Evolutionary conservation across 53 echinoderm and acorn worm genomes (phyloP).

Genomic region (Echinarachnius parma): DNA sequence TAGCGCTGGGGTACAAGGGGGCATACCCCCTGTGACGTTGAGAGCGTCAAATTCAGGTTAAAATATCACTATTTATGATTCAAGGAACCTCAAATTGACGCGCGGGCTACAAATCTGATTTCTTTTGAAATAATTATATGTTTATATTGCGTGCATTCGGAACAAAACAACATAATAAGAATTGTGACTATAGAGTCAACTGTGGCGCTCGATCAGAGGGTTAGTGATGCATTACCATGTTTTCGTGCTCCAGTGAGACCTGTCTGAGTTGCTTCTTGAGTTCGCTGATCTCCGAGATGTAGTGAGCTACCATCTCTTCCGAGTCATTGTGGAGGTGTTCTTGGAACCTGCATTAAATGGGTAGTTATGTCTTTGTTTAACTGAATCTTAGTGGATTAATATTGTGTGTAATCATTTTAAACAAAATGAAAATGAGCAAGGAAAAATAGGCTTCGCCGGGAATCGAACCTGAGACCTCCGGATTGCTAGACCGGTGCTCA

Average conservation of each 20-base stretch:
- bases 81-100: too few species aligned
- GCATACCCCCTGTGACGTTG: too few species aligned
- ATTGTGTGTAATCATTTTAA: too few species aligned
- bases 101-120: background rate
- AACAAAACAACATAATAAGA: background rate
- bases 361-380: too few species aligned
- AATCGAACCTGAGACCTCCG: too few species aligned
- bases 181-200: background rate
- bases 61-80: too few species aligned
- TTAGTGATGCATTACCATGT: slow-evolving; percentile 1
- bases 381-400: too few species aligned
- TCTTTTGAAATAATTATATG: background rate
- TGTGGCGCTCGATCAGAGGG: background rate
- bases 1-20: too few species aligned
- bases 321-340: slow-evolving; percentile 10
- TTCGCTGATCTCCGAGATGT: slow-evolving; percentile 29
- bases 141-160: background rate
- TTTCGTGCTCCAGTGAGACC: slow-evolving; percentile 11
- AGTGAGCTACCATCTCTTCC: slow-evolving; percentile 19
- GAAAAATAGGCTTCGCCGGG: too few species aligned
- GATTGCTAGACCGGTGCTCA: too few species aligned
- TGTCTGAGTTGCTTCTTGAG: slow-evolving; percentile 9
- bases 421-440: too few species aligned
- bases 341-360: slow-evolving; percentile 12
- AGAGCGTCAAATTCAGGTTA: too few species aligned